Percentiles rank a stretch among this genome's conserved stretches.
Evolutionary conservation across 2,888 invertebrate genomes (phyloP).

Genomic region (Trilocha varians): DNA sequence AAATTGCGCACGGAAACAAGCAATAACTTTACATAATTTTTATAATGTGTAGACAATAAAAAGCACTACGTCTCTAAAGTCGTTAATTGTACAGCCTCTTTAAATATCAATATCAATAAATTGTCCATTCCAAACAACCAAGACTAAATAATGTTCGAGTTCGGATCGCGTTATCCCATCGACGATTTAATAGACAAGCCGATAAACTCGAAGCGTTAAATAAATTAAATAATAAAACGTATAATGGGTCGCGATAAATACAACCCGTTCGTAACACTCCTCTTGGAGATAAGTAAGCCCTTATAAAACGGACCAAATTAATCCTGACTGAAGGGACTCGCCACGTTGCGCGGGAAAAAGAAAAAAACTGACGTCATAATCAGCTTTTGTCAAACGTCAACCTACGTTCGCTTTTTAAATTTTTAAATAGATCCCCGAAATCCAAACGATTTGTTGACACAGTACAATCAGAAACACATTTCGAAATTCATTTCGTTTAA

Average conservation of each 20-base stretch:
- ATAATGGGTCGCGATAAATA: slow-evolving; percentile 69
- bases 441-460: slow-evolving; percentile 21
- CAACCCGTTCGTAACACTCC: slow-evolving; percentile 60
- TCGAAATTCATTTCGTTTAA: neutral
- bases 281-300: slow-evolving; percentile 64
- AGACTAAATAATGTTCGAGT: slow-evolving; percentile 54
- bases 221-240: slow-evolving; percentile 73
- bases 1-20: neutral
- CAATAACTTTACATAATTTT: neutral
- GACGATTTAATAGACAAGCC: slow-evolving; percentile 67
- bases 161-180: slow-evolving; percentile 59
- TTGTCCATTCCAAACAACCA: slow-evolving; percentile 41
- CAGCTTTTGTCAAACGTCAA: slow-evolving; percentile 72
- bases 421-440: slow-evolving; percentile 58
- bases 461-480: slow-evolving; percentile 15
- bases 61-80: neutral
- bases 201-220: slow-evolving; percentile 65
- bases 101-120: slow-evolving; percentile 15
- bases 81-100: neutral
- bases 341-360: slow-evolving; percentile 39
- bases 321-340: slow-evolving; percentile 65
- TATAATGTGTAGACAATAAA: neutral
- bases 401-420: slow-evolving; percentile 55
- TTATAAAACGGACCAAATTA: slow-evolving; percentile 69
- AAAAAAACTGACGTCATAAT: slow-evolving; percentile 69